Evolutionary conservation across 2,888 invertebrate genomes (phyloP).

Genomic region (Clivina fossor): DNA sequence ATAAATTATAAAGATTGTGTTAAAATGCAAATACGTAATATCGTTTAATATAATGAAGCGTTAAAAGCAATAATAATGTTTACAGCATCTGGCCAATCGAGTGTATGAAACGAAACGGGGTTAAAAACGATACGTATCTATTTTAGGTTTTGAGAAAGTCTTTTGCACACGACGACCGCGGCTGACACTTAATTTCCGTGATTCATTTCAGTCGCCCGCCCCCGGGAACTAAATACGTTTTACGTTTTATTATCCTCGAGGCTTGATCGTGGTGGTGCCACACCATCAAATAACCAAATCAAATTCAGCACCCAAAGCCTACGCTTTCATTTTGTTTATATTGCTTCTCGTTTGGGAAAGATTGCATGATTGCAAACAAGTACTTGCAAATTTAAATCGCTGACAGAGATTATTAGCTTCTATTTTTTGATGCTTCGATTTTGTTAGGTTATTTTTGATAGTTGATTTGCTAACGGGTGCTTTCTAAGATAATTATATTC

Average conservation of each 20-base stretch:
- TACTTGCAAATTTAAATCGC: no score
- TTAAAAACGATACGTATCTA: conserved; percentile 27
- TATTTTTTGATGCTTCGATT: no score
- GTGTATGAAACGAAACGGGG: conserved; percentile 26
- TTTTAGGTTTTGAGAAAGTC: conserved; percentile 30
- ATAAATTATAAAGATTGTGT: neutral
- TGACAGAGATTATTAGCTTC: no score
- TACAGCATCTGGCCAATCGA: neutral
- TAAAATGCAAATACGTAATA: neutral
- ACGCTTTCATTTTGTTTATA: no score
- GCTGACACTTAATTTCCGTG: conserved; percentile 35
- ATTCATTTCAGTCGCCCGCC: conserved; percentile 27
- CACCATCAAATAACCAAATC: no score
- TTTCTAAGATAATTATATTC: no score
- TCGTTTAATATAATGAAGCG: neutral
- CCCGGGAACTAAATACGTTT: conserved; percentile 21
- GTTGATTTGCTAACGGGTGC: no score
- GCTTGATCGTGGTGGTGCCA: neutral
- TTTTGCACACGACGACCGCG: conserved; percentile 31
- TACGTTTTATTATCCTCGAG: conserved; percentile 26
- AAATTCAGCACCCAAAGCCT: no score
- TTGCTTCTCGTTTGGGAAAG: no score
- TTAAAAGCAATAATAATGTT: no score
- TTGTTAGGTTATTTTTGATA: no score
- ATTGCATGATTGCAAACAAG: no score